These are phyloP conservation scores for Chamaea fasciata DNA, from an alignment of 2,113 vertebrate species.

Conservation along the genomic window DNA sequence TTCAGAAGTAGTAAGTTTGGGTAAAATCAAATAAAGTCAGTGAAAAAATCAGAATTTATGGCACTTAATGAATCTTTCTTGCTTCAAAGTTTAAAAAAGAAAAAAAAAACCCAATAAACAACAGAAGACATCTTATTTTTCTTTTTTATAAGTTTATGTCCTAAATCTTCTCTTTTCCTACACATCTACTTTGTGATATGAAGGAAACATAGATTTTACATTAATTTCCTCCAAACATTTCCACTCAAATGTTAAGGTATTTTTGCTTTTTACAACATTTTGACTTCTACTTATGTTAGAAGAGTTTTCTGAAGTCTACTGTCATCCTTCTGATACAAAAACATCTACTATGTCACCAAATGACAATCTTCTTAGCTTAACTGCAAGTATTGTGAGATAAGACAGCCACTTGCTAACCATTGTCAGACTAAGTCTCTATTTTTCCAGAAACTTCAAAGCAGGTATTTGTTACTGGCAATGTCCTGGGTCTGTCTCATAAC, in stretches of 20 bases:
- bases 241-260: background rate
- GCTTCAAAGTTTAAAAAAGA: background rate
- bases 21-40: background rate
- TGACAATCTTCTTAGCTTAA: constrained; percentile 20
- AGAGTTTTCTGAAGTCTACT: background rate
- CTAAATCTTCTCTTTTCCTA: background rate
- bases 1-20: background rate
- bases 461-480: background rate
- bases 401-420: background rate
- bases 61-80: background rate
- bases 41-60: background rate
- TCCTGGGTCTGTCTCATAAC: background rate
- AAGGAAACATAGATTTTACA: background rate
- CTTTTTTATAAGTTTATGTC: background rate
- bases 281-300: background rate
- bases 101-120: background rate
- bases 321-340: background rate
- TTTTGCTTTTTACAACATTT: background rate
- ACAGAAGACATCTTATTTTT: background rate
- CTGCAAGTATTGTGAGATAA: constrained; percentile 5
- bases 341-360: background rate
- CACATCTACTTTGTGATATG: background rate
- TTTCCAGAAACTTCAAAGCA: constrained; percentile 36
- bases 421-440: constrained; percentile 1
- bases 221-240: background rate